A percentile compares a stretch with the other conserved stretches of the same genome.
phyloP scores from a whole-genome alignment of 2,888 invertebrate genomes.

The Euzophera pinguis region DNA sequence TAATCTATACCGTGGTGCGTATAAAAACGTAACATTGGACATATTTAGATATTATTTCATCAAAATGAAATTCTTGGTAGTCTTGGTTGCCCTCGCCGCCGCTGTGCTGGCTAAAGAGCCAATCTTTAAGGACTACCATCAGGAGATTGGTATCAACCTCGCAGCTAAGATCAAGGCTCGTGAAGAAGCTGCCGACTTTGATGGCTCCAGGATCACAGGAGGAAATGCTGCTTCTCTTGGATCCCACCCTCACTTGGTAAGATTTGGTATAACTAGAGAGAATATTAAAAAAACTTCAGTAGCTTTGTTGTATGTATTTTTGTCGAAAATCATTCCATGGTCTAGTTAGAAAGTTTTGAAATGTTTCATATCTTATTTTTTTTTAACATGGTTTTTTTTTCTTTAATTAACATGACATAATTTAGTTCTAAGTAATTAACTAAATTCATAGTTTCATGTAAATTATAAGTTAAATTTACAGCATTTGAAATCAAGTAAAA shows the following conservation, averaged over 20 bases:
- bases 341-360: too few species aligned
- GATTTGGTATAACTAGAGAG: not conserved
- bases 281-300: too few species aligned
- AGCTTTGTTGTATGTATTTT: too few species aligned
- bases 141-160: conserved; percentile 33
- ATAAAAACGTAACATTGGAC: not conserved
- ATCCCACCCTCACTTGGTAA: conserved; percentile 4
- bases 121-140: conserved; percentile 31
- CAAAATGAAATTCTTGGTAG: conserved; percentile 5
- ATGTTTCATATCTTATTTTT: too few species aligned
- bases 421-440: too few species aligned
- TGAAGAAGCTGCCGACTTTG: conserved; percentile 30
- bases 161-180: conserved; percentile 31
- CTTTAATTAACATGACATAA: too few species aligned
- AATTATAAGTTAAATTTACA: too few species aligned
- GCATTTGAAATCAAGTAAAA: too few species aligned
- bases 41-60: not conserved
- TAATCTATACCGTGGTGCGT: not conserved
- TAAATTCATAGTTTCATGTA: too few species aligned
- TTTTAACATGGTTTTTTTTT: too few species aligned
- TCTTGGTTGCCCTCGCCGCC: not conserved
- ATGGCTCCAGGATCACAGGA: conserved; percentile 36
- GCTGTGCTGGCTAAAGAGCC: not conserved
- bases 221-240: conserved; percentile 22
- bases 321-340: too few species aligned